Conservation (phyloP, 2,113 vertebrate species). For the Pangasianodon hypophthalmus region DNA sequence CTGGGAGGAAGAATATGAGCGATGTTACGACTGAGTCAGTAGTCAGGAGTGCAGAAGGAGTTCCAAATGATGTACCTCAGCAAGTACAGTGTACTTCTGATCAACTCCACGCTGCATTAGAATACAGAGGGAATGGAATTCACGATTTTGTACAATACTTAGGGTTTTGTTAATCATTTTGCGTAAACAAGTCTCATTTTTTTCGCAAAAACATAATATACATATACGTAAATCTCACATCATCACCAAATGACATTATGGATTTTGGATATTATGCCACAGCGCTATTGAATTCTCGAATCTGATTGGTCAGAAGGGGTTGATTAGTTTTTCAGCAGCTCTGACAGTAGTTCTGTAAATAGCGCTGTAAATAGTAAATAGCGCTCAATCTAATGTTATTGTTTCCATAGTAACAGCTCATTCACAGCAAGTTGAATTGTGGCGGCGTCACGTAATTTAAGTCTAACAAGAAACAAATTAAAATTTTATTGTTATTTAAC, state of each 20-base stretch:
- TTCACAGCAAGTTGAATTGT: too few relatives aligned
- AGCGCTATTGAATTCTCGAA: not conserved
- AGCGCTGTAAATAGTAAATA: too few relatives aligned
- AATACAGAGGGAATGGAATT: not conserved
- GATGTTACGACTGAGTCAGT: not conserved
- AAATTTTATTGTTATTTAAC: too few relatives aligned
- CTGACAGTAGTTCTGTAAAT: not conserved
- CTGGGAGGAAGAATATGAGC: slow-evolving; percentile 47
- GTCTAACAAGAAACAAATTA: not conserved
- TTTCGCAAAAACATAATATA: not conserved
- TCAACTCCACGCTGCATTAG: too few relatives aligned
- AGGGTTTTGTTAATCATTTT: not conserved
- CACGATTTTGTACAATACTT: not conserved
- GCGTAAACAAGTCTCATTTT: not conserved
- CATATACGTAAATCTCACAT: not conserved
- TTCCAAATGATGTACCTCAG: not conserved
- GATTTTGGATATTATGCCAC: not conserved
- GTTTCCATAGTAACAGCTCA: too few relatives aligned
- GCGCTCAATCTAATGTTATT: not conserved
- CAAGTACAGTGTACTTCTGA: not conserved
- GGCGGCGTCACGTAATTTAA: not conserved
- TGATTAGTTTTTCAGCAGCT: not conserved
- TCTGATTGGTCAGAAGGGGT: not conserved
- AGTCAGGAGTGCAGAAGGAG: not conserved
- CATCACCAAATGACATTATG: not conserved